Evolutionary conservation across 2,888 invertebrate species (phyloP).

Genomic region (Camponotus fellah): DNA sequence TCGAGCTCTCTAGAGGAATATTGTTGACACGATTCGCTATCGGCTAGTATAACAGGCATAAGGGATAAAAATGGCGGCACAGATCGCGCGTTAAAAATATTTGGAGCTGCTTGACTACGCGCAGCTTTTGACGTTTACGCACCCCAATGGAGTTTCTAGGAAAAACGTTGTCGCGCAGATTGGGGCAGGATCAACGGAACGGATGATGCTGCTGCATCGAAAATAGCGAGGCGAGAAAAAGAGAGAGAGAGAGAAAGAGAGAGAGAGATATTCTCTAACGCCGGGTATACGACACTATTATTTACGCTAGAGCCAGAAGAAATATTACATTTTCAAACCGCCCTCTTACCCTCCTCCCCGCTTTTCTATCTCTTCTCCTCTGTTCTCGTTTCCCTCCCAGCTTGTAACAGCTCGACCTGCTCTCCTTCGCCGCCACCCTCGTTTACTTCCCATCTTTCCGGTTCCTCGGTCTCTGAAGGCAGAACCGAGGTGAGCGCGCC

Average conservation of each 20-base stretch:
- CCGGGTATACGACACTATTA: constrained; percentile 75
- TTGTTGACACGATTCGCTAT: constrained; percentile 56
- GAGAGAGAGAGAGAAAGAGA: constrained; percentile 28
- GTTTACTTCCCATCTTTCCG: constrained; percentile 61
- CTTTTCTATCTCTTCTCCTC: constrained; percentile 43
- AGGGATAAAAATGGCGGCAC: constrained; percentile 40
- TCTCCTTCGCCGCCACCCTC: constrained; percentile 48
- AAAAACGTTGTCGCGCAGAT: constrained; percentile 24
- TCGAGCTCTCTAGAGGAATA: constrained; percentile 57
- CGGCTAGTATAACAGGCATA: constrained; percentile 25
- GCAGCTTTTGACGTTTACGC: constrained; percentile 42
- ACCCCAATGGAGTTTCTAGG: constrained; percentile 11
- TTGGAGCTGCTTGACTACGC: constrained; percentile 59
- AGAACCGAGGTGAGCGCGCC: constrained; percentile 66
- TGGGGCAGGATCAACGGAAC: constrained; percentile 15
- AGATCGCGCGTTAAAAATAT: constrained; percentile 12
- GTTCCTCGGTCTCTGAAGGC: constrained; percentile 58
- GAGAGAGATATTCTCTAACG: constrained; percentile 60
- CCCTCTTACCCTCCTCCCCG: constrained; percentile 59
- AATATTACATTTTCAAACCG: constrained; percentile 83
- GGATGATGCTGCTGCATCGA: constrained; percentile 44
- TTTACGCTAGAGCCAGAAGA: constrained; percentile 80
- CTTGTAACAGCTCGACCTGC: constrained; percentile 39
- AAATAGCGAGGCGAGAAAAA: constrained; percentile 1
- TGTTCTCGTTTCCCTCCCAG: constrained; percentile 53